phyloP scores from a whole-genome alignment of 2,113 vertebrate genomes.

The Myotis brandtii region DNA sequence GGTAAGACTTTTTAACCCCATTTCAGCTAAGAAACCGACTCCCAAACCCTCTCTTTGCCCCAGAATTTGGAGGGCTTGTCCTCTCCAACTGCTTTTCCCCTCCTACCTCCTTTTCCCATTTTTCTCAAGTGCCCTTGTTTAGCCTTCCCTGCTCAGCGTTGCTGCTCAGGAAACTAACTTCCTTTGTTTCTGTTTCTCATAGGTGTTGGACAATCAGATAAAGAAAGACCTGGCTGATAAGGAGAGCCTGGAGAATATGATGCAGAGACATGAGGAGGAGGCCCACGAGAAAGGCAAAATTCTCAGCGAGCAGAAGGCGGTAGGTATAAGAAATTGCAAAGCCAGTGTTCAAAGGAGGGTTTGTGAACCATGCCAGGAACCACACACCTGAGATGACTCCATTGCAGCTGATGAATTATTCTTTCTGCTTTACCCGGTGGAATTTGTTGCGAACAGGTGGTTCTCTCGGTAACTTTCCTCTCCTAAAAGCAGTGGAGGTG shows the following conservation, averaged over 20 bases:
- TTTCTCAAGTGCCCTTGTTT: background rate
- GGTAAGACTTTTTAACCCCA: background rate
- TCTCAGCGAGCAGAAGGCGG: conserved; percentile 97
- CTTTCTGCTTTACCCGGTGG: background rate
- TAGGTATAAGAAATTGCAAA: conserved; percentile 79
- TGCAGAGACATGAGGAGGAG: conserved; percentile 96
- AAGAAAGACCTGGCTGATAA: conserved; percentile 98
- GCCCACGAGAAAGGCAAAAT: conserved; percentile 95
- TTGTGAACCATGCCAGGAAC: background rate
- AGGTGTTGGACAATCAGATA: conserved; percentile 98
- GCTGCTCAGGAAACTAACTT: background rate
- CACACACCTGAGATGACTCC: background rate
- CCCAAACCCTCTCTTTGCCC: background rate
- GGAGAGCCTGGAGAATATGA: conserved; percentile 94
- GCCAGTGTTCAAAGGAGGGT: background rate
- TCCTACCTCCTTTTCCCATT: background rate
- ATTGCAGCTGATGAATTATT: background rate
- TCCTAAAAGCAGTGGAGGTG: background rate
- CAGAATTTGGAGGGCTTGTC: background rate
- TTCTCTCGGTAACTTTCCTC: background rate
- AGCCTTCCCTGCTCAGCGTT: background rate
- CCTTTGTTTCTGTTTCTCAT: conserved; percentile 74
- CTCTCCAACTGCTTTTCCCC: background rate
- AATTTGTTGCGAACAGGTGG: background rate
- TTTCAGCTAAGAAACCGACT: background rate